Percentiles rank a stretch among this genome's conserved stretches.
phyloP scores from a whole-genome alignment of 2,888 invertebrate species.

The Lithophane semibrunnea region DNA sequence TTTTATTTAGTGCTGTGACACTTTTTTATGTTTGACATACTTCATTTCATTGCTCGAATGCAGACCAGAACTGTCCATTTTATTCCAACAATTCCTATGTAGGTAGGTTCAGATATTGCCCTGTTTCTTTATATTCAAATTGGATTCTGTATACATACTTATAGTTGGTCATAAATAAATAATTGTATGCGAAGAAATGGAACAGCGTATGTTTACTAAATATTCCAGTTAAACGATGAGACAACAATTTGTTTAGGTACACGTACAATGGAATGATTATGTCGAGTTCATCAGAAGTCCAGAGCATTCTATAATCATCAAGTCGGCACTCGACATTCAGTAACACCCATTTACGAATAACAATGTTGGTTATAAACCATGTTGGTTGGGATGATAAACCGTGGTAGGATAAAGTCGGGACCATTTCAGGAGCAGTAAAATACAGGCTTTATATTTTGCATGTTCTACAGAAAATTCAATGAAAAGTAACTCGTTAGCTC shows the following conservation, averaged over 20 bases:
- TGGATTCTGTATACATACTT: conserved; percentile 25
- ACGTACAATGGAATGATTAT: conserved; percentile 57
- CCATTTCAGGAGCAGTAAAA: conserved; percentile 17
- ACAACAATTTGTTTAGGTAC: conserved; percentile 52
- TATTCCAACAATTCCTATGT: conserved; percentile 60
- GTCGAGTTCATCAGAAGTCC: conserved; percentile 55
- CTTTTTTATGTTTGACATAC: conserved; percentile 86
- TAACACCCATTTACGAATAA: conserved; percentile 40
- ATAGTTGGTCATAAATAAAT: conserved; percentile 34
- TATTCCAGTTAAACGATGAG: conserved; percentile 51
- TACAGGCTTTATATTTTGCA: conserved; percentile 15
- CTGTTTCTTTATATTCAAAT: conserved; percentile 41
- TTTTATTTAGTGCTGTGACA: conserved; percentile 87
- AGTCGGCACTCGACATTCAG: conserved; percentile 40
- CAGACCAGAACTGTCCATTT: conserved; percentile 74
- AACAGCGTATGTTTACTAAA: conserved; percentile 51
- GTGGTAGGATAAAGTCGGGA: conserved; percentile 9
- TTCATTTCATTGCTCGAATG: conserved; percentile 81
- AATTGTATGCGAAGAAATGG: conserved; percentile 32
- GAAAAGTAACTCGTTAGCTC: conserved; percentile 16
- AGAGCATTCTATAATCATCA: conserved; percentile 44
- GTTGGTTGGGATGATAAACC: conserved; percentile 21
- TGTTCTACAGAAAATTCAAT: conserved; percentile 7
- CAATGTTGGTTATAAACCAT: conserved; percentile 47
- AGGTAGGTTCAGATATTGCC: conserved; percentile 26